phyloP scores from a whole-genome alignment of 2,888 invertebrate genomes.

The Drosophila paramelanica region DNA sequence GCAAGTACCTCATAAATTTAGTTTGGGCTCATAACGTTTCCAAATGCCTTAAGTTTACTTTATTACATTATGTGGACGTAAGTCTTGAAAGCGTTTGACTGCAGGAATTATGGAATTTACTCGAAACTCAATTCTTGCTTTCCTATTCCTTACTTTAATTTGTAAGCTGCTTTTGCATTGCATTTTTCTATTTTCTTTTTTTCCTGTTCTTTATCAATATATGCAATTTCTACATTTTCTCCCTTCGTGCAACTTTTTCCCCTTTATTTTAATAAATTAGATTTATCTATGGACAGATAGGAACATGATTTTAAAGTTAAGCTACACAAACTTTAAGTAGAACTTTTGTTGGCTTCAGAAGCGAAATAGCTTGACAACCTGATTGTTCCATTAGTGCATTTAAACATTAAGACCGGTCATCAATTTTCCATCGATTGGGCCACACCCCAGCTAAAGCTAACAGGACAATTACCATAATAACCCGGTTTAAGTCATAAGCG shows the following conservation, averaged over 20 bases:
- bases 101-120: neutral
- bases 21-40: conserved; percentile 26
- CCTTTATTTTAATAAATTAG: neutral
- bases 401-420: conserved; percentile 13
- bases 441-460: conserved; percentile 42
- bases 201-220: neutral
- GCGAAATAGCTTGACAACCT: conserved; percentile 4
- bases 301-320: neutral
- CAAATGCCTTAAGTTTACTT: conserved; percentile 13
- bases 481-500: conserved; percentile 39
- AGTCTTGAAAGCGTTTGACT: conserved; percentile 8
- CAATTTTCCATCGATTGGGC: conserved; percentile 36
- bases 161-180: neutral
- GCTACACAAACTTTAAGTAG: neutral
- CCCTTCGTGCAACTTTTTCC: neutral
- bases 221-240: neutral
- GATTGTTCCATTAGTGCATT: conserved; percentile 39
- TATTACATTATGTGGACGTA: conserved; percentile 7
- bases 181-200: neutral
- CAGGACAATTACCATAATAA: conserved; percentile 67
- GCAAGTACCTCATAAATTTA: conserved; percentile 45
- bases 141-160: neutral
- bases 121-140: conserved; percentile 2
- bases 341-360: neutral
- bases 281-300: neutral